Evolutionary conservation across 2,797 vertebrate genomes (phyloP).

Genomic region (Limosa lapponica): DNA sequence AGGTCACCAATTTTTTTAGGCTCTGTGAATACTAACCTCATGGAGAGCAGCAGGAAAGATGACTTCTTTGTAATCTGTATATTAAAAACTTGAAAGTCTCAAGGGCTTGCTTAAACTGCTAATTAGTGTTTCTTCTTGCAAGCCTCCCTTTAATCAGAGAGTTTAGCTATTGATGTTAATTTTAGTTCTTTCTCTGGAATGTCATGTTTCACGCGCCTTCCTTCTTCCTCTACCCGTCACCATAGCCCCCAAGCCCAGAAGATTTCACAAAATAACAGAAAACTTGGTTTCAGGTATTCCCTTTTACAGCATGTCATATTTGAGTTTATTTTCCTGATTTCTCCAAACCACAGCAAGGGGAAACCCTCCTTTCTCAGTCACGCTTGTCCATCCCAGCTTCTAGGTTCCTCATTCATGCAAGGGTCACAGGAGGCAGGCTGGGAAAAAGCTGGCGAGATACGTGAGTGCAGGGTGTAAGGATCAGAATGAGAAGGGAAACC

Average conservation of each 20-base stretch:
- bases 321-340: neutral
- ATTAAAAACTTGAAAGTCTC: neutral
- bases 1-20: neutral
- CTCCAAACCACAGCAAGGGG: neutral
- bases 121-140: neutral
- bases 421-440: neutral
- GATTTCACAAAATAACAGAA: neutral
- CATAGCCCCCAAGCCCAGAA: neutral
- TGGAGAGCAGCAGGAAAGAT: neutral
- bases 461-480: neutral
- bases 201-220: neutral
- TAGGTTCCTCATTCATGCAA: neutral
- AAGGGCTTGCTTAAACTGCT: neutral
- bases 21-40: neutral
- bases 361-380: neutral
- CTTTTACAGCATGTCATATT: neutral
- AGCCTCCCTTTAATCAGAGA: constrained; percentile 1
- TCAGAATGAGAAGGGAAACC: neutral
- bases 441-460: neutral
- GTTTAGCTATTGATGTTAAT: neutral
- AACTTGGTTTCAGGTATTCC: neutral
- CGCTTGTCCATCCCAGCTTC: neutral
- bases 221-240: neutral
- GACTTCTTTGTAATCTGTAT: neutral
- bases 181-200: neutral